Conservation (phyloP, 2,113 vertebrate genomes). For the Passerina amoena region DNA sequence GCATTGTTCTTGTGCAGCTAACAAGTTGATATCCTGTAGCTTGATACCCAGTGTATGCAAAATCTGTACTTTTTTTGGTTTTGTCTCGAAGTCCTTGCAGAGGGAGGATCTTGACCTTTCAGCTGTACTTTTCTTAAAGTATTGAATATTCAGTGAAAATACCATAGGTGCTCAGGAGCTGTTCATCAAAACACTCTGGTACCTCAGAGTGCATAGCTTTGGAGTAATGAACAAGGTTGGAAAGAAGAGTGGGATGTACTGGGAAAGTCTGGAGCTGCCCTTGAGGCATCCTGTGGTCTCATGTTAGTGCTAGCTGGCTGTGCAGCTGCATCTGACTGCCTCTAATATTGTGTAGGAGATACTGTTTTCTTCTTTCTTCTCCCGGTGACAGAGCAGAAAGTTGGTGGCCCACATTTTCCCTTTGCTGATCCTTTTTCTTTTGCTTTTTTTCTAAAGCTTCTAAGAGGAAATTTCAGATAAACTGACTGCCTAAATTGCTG, state of each 20-base stretch:
- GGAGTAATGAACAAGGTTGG: neutral
- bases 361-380: neutral
- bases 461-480: neutral
- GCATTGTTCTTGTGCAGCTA: neutral
- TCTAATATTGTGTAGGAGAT: neutral
- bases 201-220: neutral
- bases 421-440: neutral
- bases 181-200: neutral
- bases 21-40: neutral
- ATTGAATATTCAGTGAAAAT: neutral
- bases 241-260: neutral
- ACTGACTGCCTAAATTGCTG: neutral
- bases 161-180: neutral
- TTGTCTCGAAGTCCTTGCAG: neutral
- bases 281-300: neutral
- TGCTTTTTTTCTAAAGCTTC: neutral
- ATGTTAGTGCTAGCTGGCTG: rapidly evolving
- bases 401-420: neutral
- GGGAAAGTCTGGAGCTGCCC: neutral
- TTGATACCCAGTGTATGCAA: neutral
- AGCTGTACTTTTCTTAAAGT: neutral
- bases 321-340: neutral
- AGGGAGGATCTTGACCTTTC: neutral
- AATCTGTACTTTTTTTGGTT: neutral
- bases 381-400: neutral